A percentile compares a stretch with the other conserved stretches of the same genome.
Conservation (phyloP, 64 coral and sea anemone genomes). For the Stichodactyla helianthus region DNA sequence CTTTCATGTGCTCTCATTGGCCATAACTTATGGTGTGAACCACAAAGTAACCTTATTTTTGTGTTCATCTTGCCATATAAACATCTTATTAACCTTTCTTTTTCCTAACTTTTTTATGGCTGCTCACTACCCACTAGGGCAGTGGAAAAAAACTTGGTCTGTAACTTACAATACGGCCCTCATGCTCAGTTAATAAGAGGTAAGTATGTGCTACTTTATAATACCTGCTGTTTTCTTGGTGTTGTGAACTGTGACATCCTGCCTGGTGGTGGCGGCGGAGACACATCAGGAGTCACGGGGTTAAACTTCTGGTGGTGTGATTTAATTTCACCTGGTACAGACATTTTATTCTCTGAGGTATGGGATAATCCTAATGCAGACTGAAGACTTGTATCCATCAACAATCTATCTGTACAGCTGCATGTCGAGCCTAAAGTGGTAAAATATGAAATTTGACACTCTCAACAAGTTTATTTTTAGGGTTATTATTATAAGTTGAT, state of each 20-base stretch:
- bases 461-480: not conserved
- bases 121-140: too few relatives aligned
- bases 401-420: not conserved
- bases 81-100: too few relatives aligned
- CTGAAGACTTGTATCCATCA: slow-evolving; percentile 33
- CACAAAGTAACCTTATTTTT: too few relatives aligned
- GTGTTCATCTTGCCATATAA: too few relatives aligned
- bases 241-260: slow-evolving; percentile 4
- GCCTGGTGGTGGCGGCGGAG: slow-evolving; percentile 47
- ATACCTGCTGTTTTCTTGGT: slow-evolving; percentile 3
- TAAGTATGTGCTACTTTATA: not conserved
- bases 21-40: too few relatives aligned
- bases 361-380: slow-evolving; percentile 3
- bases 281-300: slow-evolving; percentile 82
- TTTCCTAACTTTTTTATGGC: too few relatives aligned
- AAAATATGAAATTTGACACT: too few relatives aligned
- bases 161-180: too few relatives aligned
- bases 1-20: too few relatives aligned
- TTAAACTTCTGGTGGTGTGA: slow-evolving; percentile 52
- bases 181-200: not conserved
- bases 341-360: slow-evolving; percentile 22
- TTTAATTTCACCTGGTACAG: slow-evolving; percentile 63
- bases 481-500: too few relatives aligned
- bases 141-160: too few relatives aligned
- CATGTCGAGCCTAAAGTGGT: not conserved